A percentile compares a stretch with the other conserved stretches of the same genome.
These are phyloP conservation scores for Labroides dimidiatus DNA, from an alignment of 2,797 vertebrate species.

Conservation along the genomic window DNA sequence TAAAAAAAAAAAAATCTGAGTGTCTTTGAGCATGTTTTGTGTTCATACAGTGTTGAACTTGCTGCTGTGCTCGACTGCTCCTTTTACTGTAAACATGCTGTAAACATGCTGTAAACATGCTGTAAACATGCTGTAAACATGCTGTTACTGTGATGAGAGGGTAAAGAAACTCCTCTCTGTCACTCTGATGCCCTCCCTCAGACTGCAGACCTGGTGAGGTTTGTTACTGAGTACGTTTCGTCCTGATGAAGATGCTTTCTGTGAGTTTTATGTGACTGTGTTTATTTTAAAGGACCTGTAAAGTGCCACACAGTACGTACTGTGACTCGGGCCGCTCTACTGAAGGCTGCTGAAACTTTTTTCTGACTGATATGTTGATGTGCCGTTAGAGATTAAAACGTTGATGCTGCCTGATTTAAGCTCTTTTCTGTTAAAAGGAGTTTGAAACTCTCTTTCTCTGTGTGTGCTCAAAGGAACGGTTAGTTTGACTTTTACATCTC, in stretches of 20 bases:
- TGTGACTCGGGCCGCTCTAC: background rate
- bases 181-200: background rate
- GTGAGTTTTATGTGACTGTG: background rate
- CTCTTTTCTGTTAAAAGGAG: no score
- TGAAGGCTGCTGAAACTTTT: no score
- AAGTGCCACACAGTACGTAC: background rate
- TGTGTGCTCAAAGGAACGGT: no score
- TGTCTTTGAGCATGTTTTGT: no score
- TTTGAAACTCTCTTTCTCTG: no score
- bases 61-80: no score
- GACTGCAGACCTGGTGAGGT: background rate
- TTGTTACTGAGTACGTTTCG: background rate
- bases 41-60: no score
- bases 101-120: no score
- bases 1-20: no score
- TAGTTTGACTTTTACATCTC: background rate
- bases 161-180: background rate
- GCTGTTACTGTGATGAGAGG: background rate
- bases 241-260: background rate
- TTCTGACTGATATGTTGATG: background rate
- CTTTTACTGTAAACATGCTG: no score
- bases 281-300: background rate
- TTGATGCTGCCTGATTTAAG: background rate
- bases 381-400: background rate
- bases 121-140: no score